Percentiles rank a stretch among this genome's conserved stretches.
Conservation (phyloP, 2,888 invertebrate species). For the Melikaiella ostensackeni region DNA sequence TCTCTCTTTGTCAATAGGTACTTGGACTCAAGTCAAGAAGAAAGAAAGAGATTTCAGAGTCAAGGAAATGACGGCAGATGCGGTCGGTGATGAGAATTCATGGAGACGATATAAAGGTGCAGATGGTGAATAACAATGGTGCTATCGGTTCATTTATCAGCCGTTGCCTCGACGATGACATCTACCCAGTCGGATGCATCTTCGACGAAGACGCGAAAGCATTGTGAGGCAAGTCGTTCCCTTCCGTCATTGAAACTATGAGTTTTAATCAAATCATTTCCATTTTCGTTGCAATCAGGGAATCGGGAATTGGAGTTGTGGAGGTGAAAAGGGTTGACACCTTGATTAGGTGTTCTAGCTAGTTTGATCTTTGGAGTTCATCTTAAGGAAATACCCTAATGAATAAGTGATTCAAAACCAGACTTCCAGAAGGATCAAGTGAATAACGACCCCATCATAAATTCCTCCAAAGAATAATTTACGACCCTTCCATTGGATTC, state of each 20-base stretch:
- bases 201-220: slow-evolving; percentile 55
- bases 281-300: slow-evolving; percentile 48
- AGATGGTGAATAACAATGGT: slow-evolving; percentile 70
- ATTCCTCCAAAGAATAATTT: slow-evolving; percentile 28
- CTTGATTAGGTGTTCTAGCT: neutral
- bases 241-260: slow-evolving; percentile 70
- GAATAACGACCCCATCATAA: neutral
- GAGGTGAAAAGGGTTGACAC: slow-evolving; percentile 22
- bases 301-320: neutral
- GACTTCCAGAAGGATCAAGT: neutral
- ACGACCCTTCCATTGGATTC: neutral
- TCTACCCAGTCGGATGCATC: slow-evolving; percentile 56
- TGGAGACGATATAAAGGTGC: slow-evolving; percentile 67
- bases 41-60: slow-evolving; percentile 27
- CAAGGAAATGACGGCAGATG: slow-evolving; percentile 39
- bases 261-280: slow-evolving; percentile 74
- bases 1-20: neutral
- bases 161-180: slow-evolving; percentile 60
- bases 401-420: slow-evolving; percentile 19
- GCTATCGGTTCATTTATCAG: slow-evolving; percentile 76
- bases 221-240: slow-evolving; percentile 64
- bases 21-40: slow-evolving; percentile 26
- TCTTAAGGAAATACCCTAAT: neutral
- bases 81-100: slow-evolving; percentile 41
- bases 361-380: slow-evolving; percentile 10